Conservation (phyloP, 2,113 vertebrate genomes). For the Pygoscelis adeliae region DNA sequence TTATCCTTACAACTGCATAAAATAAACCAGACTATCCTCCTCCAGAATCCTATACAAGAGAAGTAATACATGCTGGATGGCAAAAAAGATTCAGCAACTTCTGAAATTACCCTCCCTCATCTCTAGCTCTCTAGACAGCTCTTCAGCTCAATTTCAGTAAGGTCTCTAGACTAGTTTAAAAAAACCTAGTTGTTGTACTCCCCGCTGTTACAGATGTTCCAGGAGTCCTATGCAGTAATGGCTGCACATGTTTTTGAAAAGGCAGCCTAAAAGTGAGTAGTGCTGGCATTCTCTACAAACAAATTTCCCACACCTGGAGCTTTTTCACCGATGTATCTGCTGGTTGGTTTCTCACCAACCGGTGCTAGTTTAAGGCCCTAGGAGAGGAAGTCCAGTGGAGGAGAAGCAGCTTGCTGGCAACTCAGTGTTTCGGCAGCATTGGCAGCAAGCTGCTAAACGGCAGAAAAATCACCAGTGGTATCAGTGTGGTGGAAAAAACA, state of each 20-base stretch:
- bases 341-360: neutral
- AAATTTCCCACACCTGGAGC: neutral
- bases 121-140: neutral
- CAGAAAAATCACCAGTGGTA: neutral
- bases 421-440: neutral
- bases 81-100: neutral
- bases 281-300: neutral
- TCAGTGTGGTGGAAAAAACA: neutral
- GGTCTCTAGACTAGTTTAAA: neutral
- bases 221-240: neutral
- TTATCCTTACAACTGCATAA: neutral
- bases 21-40: neutral
- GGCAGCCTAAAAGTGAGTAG: neutral
- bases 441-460: neutral
- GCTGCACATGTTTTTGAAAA: neutral
- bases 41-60: neutral
- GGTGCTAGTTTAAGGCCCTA: neutral
- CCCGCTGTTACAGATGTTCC: neutral
- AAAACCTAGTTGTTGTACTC: neutral
- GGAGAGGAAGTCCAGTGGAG: neutral
- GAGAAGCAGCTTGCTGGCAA: neutral
- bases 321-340: neutral
- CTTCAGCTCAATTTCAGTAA: neutral
- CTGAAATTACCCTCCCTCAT: neutral
- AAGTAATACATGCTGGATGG: neutral